phyloP scores from a whole-genome alignment of 1,140 invertebrate species.

The Monochamus saltuarius region DNA sequence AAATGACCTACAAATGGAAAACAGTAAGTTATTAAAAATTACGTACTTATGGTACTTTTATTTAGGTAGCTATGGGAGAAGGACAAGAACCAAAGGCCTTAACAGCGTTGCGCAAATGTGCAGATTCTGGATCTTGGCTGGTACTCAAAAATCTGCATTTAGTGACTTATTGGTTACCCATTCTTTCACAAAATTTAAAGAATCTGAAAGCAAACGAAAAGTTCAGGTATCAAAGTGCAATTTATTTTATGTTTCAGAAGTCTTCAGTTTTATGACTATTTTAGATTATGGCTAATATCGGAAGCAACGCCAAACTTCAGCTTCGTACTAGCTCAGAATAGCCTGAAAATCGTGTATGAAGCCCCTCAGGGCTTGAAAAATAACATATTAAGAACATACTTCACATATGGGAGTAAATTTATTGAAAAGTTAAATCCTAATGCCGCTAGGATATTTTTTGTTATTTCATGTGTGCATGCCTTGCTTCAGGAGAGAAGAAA shows the following conservation, averaged over 20 bases:
- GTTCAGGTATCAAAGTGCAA: conserved; percentile 34
- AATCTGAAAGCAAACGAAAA: conserved; percentile 59
- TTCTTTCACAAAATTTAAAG: conserved; percentile 72
- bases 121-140: conserved; percentile 61
- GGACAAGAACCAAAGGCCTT: conserved; percentile 65
- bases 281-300: conserved; percentile 75
- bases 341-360: conserved; percentile 83
- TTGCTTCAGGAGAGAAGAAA: conserved; percentile 84
- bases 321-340: conserved; percentile 51
- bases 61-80: conserved; percentile 53
- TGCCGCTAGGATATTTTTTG: conserved; percentile 62
- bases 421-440: conserved; percentile 41
- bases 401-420: conserved; percentile 47
- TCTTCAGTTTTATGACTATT: conserved; percentile 40
- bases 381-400: conserved; percentile 57
- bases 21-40: no score
- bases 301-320: conserved; percentile 71
- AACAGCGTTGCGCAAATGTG: conserved; percentile 49
- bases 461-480: conserved; percentile 81
- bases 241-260: not conserved
- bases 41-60: no score
- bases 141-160: conserved; percentile 89
- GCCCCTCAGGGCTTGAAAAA: conserved; percentile 66
- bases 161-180: conserved; percentile 73
- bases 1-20: no score